Base-by-base conservation (phyloP, 2,113 vertebrate genomes). In the Damaliscus lunatus region DNA sequence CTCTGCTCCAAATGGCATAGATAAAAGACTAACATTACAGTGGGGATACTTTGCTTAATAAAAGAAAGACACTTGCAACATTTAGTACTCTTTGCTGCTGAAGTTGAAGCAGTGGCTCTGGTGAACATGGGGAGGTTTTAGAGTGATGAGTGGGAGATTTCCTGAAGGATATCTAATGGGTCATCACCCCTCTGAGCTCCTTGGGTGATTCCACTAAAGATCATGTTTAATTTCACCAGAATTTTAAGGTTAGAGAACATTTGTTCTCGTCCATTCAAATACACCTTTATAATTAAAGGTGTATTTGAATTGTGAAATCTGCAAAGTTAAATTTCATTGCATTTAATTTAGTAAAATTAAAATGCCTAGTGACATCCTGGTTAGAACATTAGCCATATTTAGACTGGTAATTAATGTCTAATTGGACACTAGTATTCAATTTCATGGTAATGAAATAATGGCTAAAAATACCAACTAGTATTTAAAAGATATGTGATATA, bases 401-500 rank as follows among this genome's bases (percentile, higher is more conserved):
- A 98, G 97, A 93, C 92, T 98, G 90, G 98, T 98, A 98, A 99
- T 98, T 99, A 98, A 98, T 97, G 97, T 81, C 81, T 98, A 98
- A 99, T 98, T 95, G 98, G 95, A 97, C 57, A 97, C 90, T 96
- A 97, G 96, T 98, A 90, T 86, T 86, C 95, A 95, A 98, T 99
- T 99, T 98, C 98, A 96, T 93, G 98, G 59, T 94, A 98, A 97
- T 97, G 97, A 98, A 98, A 98, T 97, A 95, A 98, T 94, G 96
- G 50, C 97, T 98, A 98, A 99, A 98, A 99, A 98, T 98, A 98
- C 95, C 86, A 96, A 92, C 96, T 48, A 93, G 80, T 96, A 95
- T 97, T 96, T 96, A 96, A 94, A 97, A 98, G 97, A 96, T 94
- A 96, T 95, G 77, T 95, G 98, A 92, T 94, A 96, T 98, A 88